These are phyloP conservation scores for Montipora capitata DNA, from an alignment of 92 coral and sea anemone genomes.

Conservation along the genomic window DNA sequence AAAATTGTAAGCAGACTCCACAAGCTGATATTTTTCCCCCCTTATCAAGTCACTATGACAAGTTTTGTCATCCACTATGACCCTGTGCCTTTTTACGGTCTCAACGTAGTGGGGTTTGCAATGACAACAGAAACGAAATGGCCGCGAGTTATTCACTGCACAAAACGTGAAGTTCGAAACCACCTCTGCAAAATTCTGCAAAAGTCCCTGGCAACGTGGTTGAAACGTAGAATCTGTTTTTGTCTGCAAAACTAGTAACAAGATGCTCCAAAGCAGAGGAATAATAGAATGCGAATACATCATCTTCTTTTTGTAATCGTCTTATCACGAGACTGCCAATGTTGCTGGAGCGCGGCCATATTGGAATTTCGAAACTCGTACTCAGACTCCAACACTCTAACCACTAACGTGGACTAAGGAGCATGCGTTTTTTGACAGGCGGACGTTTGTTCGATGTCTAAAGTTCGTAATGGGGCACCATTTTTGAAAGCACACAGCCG, in stretches of 20 bases:
- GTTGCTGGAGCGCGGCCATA: background rate
- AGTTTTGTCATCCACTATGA: background rate
- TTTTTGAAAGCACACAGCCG: too few species aligned
- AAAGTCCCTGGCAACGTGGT: background rate
- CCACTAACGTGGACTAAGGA: too few species aligned
- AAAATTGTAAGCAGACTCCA: slow-evolving; percentile 62
- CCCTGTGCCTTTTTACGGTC: slow-evolving; percentile 19
- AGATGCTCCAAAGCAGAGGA: background rate
- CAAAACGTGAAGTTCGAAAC: slow-evolving; percentile 76
- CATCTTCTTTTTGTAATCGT: background rate
- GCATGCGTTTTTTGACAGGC: too few species aligned
- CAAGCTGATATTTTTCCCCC: slow-evolving; percentile 77
- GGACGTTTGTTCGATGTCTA: too few species aligned
- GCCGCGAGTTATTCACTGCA: slow-evolving; percentile 74
- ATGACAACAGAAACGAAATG: slow-evolving; percentile 76
- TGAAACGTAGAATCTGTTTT: background rate
- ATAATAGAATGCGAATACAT: too few species aligned
- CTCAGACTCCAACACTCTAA: too few species aligned
- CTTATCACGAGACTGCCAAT: background rate
- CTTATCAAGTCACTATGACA: slow-evolving; percentile 30
- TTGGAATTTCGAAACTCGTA: too few species aligned
- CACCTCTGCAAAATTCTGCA: slow-evolving; percentile 56
- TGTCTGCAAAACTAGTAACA: slow-evolving; percentile 20
- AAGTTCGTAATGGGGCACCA: too few species aligned
- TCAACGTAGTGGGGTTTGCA: slow-evolving; percentile 40